Evolutionary conservation across 2,797 vertebrate species (phyloP).

Genomic region (Martes flavigula): DNA sequence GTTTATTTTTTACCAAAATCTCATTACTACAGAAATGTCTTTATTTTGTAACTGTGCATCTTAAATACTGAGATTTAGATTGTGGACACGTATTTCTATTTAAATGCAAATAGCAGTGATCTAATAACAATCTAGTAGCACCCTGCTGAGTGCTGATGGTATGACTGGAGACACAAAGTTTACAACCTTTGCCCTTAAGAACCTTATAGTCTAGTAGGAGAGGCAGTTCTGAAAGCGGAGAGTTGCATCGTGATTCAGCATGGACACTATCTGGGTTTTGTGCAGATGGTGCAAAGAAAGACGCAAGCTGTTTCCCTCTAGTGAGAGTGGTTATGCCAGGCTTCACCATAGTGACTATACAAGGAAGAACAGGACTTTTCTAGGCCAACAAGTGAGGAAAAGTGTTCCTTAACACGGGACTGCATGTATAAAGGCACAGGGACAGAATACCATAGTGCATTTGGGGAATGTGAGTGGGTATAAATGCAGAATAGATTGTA

Average conservation of each 20-base stretch:
- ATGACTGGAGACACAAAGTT: background rate
- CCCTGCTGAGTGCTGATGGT: background rate
- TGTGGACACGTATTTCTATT: background rate
- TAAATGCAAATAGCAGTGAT: background rate
- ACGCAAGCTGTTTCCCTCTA: background rate
- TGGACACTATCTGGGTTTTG: background rate
- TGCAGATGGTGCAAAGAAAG: background rate
- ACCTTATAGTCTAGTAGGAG: background rate
- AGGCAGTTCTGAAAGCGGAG: background rate
- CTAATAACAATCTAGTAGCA: background rate
- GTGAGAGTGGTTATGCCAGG: background rate
- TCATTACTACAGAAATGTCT: background rate
- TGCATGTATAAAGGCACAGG: background rate
- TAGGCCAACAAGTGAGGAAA: background rate
- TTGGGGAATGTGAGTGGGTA: background rate
- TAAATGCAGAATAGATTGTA: background rate
- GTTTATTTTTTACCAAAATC: background rate
- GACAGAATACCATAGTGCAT: background rate
- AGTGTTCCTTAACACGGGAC: background rate
- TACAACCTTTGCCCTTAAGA: background rate
- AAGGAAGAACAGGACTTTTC: background rate
- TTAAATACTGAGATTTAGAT: background rate
- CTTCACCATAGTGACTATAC: background rate
- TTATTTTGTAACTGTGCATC: background rate
- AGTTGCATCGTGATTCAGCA: background rate